Evolutionary conservation across 1,140 invertebrate genomes (phyloP), one percentile per base, ranked within the genome.

Genomic region (Teleopsis dalmanni): DNA sequence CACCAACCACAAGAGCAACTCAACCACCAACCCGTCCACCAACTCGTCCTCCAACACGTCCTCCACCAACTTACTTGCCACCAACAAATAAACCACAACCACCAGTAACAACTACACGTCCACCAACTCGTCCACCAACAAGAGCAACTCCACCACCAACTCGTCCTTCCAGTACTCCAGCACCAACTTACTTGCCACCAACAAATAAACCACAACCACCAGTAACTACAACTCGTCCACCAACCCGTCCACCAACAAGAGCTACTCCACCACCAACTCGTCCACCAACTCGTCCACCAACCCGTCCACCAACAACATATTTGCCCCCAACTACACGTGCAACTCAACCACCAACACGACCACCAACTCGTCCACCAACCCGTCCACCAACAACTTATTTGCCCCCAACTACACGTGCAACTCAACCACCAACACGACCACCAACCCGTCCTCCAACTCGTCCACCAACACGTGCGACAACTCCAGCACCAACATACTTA

Each of bases 151-250:
- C 38, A 10, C 25, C 33, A 3, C 27, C 45, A 16, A 47, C 46
- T 3, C 27, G 18, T 19, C 33, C 34, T 18, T 23, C 47, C 31
- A 35, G 43, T 16, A 41, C 38, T 2, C 18, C 27, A 1, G 1
- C 43, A 18, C 38, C 10, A 14, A 48, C 60, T 5, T 61, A 61
- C 43, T 31, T 62, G 57, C 59, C 60, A 27, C 59, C 60, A 19
- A 62, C 55, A 21, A 47, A 54, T 42, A 36, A 52, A n/a, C 37
- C 56, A 13, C 54, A 51, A 47, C 43, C 52, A 37, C 54, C 58
- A 18, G 47, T 48, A 19, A 53, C 50, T 7, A 52, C 50, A n/a
- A n/a, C n/a, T n/a, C n/a, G n/a, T n/a, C n/a, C n/a, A 21, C 35
- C 8, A 19, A 25, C 41, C 18, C 38, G 21, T 1, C 18, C 33